A percentile compares a stretch with the other conserved stretches of the same genome.
phyloP scores from a whole-genome alignment of 2,797 vertebrate species.

The Simalia tracyae region DNA sequence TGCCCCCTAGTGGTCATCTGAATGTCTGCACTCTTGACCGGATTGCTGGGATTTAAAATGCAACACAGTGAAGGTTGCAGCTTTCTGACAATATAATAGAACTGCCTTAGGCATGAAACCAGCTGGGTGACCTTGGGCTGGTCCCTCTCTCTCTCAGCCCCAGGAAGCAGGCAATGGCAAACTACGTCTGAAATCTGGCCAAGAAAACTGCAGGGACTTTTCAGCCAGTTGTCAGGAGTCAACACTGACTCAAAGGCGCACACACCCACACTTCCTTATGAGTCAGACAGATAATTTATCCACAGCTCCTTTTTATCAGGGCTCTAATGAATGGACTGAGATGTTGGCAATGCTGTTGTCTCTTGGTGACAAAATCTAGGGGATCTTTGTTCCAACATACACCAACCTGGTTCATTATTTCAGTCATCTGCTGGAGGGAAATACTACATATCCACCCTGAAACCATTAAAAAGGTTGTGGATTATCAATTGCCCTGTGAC shows the following conservation, averaged over 20 bases:
- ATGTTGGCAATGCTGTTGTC: not conserved
- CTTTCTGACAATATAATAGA: not conserved
- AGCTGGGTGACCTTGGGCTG: not conserved
- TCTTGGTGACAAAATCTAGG: not conserved
- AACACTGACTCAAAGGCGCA: not conserved
- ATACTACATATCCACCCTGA: not conserved
- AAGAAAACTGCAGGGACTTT: not conserved
- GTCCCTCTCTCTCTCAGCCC: not conserved
- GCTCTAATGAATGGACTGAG: conserved; percentile 38
- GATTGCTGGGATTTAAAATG: not conserved
- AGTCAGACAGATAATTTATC: conserved; percentile 19
- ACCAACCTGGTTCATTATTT: conserved; percentile 27
- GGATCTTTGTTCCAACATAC: not conserved
- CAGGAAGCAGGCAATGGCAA: not conserved
- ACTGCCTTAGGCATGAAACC: not conserved
- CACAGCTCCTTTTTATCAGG: conserved; percentile 17
- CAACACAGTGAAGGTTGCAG: not conserved
- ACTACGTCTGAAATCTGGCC: not conserved
- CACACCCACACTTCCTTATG: conserved; percentile 4
- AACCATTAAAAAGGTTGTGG: not conserved
- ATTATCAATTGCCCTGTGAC: conserved; percentile 3
- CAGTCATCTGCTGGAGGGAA: not conserved
- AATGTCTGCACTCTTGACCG: not conserved
- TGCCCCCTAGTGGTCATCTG: not conserved
- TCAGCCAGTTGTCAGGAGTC: not conserved